Evolutionary conservation across 2,797 vertebrate species (phyloP), one percentile per base, ranked within the genome.

Genomic region (Siniperca scherzeri): DNA sequence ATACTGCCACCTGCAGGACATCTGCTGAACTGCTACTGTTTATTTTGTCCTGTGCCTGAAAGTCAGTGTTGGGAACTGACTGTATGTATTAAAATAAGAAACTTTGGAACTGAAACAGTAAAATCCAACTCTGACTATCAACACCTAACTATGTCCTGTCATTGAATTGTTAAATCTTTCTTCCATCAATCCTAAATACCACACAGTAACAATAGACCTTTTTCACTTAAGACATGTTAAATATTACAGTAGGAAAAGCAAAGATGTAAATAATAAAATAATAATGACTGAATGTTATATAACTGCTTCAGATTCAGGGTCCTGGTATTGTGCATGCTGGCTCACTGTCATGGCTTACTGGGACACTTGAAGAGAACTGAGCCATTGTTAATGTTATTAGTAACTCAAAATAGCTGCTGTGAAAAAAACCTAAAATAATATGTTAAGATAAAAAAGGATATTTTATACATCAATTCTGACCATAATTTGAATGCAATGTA

Each of bases 1-100:
- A 83, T 56, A 72, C 80, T 81, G 88, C 78, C 93, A 73, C 69
- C 91, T 92, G 36, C 69, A 77, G 92, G 87, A 69, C 1, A 55
- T 10, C 2, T 7, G 0, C 8, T 33, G 52, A 77, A 70, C 42
- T 85, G 71, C 70, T 52, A 48, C 30, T 8, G 1, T n/a, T 38
- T 21, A 56, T 68, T 59, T 61, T 21, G 19, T n/a, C 12, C 7
- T 7, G 0, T 19, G 10, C 17, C 5, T n/a, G 10, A 16, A 3
- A 27, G 19, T 61, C 60, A 38, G 27, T 65, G 16, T 0, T 48
- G 11, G 38, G 48, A 48, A 25, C 3, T 46, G 3, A 19, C 36
- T 14, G 10, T 44, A 13, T 7, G 19, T 30, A 27, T 8, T 27
- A 68, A 62, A 27, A 30, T 44, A 68, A 38, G 33, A 8, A 52